Evolutionary conservation across 2,113 vertebrate genomes (phyloP).

Genomic region (Austrofundulus limnaeus): DNA sequence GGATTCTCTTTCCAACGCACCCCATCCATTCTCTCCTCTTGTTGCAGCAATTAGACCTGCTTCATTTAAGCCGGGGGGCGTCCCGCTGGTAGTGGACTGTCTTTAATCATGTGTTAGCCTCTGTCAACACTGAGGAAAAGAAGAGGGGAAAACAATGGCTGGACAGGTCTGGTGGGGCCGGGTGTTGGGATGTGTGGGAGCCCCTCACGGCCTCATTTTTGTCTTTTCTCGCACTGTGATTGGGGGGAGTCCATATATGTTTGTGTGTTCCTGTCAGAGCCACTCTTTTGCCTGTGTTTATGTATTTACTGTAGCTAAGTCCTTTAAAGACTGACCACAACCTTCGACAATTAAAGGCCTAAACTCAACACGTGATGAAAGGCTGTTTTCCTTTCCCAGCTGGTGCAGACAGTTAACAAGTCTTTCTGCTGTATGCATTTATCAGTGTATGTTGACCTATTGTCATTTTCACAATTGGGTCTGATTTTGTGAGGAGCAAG

Average conservation of each 20-base stretch:
- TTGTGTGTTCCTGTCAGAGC: slow-evolving; percentile 35
- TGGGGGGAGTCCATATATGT: slow-evolving; percentile 27
- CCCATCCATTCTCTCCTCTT: slow-evolving; percentile 47
- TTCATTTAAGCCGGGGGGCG: slow-evolving; percentile 63
- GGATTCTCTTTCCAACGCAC: slow-evolving; percentile 59
- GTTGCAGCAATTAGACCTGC: slow-evolving; percentile 72
- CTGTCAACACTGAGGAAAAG: slow-evolving; percentile 63
- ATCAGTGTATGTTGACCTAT: slow-evolving; percentile 22
- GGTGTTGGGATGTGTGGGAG: slow-evolving; percentile 32
- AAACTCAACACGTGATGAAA: slow-evolving; percentile 19
- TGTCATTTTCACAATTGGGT: slow-evolving; percentile 47
- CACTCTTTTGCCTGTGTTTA: slow-evolving; percentile 31
- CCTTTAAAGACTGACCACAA: slow-evolving; percentile 15
- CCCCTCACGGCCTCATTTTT: slow-evolving; percentile 30
- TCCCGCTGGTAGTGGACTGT: slow-evolving; percentile 64
- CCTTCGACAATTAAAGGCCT: slow-evolving; percentile 14
- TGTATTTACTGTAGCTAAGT: slow-evolving; percentile 5
- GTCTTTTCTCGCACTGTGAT: slow-evolving; percentile 25
- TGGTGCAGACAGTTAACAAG: slow-evolving; percentile 13
- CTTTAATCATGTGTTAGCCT: slow-evolving; percentile 68
- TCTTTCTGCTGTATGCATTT: slow-evolving; percentile 19
- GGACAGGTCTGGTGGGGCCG: slow-evolving; percentile 35
- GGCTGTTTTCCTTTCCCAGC: slow-evolving; percentile 24
- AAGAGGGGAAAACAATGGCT: slow-evolving; percentile 56
- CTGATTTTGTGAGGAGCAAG: slow-evolving; percentile 40